phyloP scores from a whole-genome alignment of 2,888 invertebrate species.

The Drosophila prolongata region DNA sequence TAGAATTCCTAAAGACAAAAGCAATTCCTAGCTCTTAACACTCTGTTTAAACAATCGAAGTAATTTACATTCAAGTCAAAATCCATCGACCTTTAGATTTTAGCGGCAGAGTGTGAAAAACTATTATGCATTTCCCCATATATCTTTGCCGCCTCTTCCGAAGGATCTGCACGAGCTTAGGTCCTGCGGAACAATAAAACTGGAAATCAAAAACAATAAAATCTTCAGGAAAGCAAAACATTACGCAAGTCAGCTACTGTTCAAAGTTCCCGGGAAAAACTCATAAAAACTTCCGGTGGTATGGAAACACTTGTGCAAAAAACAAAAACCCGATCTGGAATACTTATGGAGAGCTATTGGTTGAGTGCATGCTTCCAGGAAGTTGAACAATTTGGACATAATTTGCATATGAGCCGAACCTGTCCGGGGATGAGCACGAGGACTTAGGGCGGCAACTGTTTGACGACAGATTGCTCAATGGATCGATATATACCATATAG shows the following conservation, averaged over 20 bases:
- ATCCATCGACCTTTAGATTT: constrained; percentile 54
- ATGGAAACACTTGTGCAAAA: constrained; percentile 56
- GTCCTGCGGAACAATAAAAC: constrained; percentile 48
- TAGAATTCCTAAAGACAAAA: constrained; percentile 46
- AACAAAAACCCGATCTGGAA: constrained; percentile 11
- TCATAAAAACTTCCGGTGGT: constrained; percentile 66
- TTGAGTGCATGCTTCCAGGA: constrained; percentile 56
- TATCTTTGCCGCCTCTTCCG: constrained; percentile 8
- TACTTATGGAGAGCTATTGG: constrained; percentile 9
- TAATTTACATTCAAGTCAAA: constrained; percentile 60
- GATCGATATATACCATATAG: constrained; percentile 59
- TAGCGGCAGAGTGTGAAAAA: constrained; percentile 75
- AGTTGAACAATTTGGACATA: constrained; percentile 73
- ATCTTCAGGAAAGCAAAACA: constrained; percentile 50
- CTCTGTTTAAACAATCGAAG: constrained; percentile 44
- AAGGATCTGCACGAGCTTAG: constrained; percentile 20
- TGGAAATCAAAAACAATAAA: constrained; percentile 66
- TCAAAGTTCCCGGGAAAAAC: constrained; percentile 55
- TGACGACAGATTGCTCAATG: constrained; percentile 77
- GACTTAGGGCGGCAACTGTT: constrained; percentile 74
- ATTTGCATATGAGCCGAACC: constrained; percentile 64
- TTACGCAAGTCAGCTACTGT: constrained; percentile 73
- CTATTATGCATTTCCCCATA: constrained; percentile 51
- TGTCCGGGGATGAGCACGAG: constrained; percentile 26
- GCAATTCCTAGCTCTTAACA: constrained; percentile 31